Evolutionary conservation across 1,140 invertebrate genomes (phyloP), one percentile per base, ranked within the genome.

Genomic region (Cydia strobilella): DNA sequence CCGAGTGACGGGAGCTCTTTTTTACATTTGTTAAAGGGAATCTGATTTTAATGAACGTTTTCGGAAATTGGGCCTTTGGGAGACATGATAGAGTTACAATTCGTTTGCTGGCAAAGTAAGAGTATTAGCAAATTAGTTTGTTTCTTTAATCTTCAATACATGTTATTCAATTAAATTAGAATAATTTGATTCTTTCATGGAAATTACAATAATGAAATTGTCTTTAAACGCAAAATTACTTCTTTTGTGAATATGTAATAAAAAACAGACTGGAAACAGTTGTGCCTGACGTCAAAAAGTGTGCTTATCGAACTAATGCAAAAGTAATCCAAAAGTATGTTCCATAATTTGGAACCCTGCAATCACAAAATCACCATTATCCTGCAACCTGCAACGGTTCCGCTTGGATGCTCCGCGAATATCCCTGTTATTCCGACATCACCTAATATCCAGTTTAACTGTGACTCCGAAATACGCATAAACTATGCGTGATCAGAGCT

Each of bases 1-100:
- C 81, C 86, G 88, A 89, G 84, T 90, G 89, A 90, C 88, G 86
- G 86, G 86, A 90, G 86, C 84, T 84, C 84, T 89, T 88, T 84
- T 76, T 51, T 72, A 69, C 31, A 69, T 31, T 69, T 39, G 31
- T 69, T 18, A 35, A 69, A 69, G 31, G 63, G 63, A 65, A 69
- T 35, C 65, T 35, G 65, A 35, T 35, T 35, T 69, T 69, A 35
- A 18, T 69, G 0, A 12, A 12, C 2, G 54, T 23, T 59, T 66
- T 66, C 2, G 4, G 63, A 15, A 27, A 31, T 9, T 31, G 25
- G 4, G 13, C 25, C 25, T 35, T 59, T 31, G 4, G 13, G 0
- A 31, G 25, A 66, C 15, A n/a, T n/a, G 13, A 18, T 31, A 66
- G 63, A 35, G 63, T 66, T 31, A 2, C 18, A 20, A 23, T 66